phyloP scores from a whole-genome alignment of 1,140 invertebrate genomes.

The Lethrus apterus region DNA sequence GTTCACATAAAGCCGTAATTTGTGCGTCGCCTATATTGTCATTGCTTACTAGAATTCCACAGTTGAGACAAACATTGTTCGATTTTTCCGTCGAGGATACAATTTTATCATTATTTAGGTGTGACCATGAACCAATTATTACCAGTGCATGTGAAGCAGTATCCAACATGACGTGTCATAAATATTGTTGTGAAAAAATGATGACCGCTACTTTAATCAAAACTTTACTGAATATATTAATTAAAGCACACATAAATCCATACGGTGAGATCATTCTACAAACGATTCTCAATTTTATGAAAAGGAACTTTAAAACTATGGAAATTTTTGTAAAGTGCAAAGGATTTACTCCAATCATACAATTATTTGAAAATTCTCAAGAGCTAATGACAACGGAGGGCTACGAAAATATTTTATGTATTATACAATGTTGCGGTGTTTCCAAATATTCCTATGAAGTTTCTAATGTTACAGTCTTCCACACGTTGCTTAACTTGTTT shows the following conservation, averaged over 20 bases:
- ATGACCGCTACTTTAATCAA: conserved; percentile 25
- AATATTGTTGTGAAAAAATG: conserved; percentile 31
- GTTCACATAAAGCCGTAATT: conserved; percentile 18
- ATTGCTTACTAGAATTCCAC: conserved; percentile 23
- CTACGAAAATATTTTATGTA: background rate
- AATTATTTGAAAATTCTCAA: background rate
- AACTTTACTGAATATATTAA: conserved; percentile 21
- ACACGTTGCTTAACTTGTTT: background rate
- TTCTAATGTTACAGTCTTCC: background rate
- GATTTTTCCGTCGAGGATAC: conserved; percentile 31
- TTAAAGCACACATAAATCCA: background rate
- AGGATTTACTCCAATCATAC: background rate
- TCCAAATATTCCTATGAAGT: background rate
- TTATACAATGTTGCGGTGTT: background rate
- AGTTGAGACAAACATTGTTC: conserved; percentile 28
- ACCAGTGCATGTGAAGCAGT: conserved; percentile 27
- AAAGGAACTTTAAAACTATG: background rate
- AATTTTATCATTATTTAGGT: conserved; percentile 26
- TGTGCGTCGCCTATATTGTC: conserved; percentile 21
- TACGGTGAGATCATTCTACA: background rate
- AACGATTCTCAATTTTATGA: background rate
- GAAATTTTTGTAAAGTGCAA: background rate
- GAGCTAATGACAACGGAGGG: background rate
- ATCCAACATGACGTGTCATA: conserved; percentile 26
- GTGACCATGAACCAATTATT: conserved; percentile 23